Conservation (phyloP, 1,140 invertebrate species). For the Eurosta solidaginis region DNA sequence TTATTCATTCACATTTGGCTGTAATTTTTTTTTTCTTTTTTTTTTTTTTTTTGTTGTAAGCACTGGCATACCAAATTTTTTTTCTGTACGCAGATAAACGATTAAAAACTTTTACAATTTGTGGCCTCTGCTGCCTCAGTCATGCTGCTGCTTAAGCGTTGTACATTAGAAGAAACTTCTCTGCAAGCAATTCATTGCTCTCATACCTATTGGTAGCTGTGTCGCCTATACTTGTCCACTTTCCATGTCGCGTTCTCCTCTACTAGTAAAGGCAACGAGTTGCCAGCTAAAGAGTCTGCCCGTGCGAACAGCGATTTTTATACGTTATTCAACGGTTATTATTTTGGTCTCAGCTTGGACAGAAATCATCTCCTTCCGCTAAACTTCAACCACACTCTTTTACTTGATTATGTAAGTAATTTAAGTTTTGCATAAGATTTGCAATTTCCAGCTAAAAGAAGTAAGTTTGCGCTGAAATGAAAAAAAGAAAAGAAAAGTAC, state of each 20-base stretch:
- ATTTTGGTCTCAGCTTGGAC: too few species aligned
- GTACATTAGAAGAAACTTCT: too few species aligned
- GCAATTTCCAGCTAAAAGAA: background rate
- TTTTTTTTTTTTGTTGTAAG: too few species aligned
- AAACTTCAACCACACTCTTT: background rate
- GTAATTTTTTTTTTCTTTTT: background rate
- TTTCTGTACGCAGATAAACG: background rate
- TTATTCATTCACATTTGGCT: background rate
- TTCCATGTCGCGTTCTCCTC: too few species aligned
- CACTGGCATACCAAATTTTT: too few species aligned
- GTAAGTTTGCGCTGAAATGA: background rate
- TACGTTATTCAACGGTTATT: too few species aligned
- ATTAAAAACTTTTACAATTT: background rate
- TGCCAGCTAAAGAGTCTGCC: too few species aligned
- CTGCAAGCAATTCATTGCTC: too few species aligned
- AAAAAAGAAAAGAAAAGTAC: background rate
- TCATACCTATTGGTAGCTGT: too few species aligned
- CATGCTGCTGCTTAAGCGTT: background rate
- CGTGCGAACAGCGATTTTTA: too few species aligned
- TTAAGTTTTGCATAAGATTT: background rate
- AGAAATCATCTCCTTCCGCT: background rate
- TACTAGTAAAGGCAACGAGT: too few species aligned
- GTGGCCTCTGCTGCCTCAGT: background rate
- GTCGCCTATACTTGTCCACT: too few species aligned
- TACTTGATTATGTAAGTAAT: background rate